phyloP scores from a whole-genome alignment of 2,113 vertebrate genomes.

The Conger conger region DNA sequence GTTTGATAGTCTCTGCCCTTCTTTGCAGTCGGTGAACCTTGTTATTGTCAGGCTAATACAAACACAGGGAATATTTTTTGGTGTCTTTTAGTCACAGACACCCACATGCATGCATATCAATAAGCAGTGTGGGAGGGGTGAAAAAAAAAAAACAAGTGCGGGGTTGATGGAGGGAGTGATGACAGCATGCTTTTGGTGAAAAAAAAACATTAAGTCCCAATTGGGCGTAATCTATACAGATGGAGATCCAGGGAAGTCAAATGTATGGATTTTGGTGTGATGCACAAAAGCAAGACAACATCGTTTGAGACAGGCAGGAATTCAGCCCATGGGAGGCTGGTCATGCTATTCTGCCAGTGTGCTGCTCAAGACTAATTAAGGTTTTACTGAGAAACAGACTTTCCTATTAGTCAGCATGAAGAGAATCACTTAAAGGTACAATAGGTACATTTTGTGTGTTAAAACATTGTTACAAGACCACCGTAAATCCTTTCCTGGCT shows the following conservation, averaged over 20 bases:
- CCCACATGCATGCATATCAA: slow-evolving; percentile 21
- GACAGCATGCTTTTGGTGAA: not conserved
- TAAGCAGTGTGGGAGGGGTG: not conserved
- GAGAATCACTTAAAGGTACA: not conserved
- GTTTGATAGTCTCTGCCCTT: not conserved
- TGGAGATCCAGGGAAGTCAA: not conserved
- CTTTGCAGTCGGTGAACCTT: not conserved
- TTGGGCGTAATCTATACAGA: not conserved
- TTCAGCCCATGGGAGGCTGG: not conserved
- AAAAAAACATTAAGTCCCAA: not conserved
- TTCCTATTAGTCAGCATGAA: not conserved
- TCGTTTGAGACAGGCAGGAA: not conserved
- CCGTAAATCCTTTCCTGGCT: no score
- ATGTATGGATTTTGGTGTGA: not conserved
- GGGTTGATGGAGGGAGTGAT: not conserved
- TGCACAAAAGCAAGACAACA: not conserved
- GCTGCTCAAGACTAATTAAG: not conserved
- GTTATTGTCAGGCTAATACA: not conserved
- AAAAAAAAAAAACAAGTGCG: not conserved
- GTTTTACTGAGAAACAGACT: not conserved
- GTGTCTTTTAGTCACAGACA: slow-evolving; percentile 1
- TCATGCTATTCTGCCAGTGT: not conserved
- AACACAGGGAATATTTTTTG: slow-evolving; percentile 7
- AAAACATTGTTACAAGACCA: no score
- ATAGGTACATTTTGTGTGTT: no score